A percentile compares a stretch with the other conserved stretches of the same genome.
Conservation (phyloP, 1,140 invertebrate species). For the Coelopa frigida region DNA sequence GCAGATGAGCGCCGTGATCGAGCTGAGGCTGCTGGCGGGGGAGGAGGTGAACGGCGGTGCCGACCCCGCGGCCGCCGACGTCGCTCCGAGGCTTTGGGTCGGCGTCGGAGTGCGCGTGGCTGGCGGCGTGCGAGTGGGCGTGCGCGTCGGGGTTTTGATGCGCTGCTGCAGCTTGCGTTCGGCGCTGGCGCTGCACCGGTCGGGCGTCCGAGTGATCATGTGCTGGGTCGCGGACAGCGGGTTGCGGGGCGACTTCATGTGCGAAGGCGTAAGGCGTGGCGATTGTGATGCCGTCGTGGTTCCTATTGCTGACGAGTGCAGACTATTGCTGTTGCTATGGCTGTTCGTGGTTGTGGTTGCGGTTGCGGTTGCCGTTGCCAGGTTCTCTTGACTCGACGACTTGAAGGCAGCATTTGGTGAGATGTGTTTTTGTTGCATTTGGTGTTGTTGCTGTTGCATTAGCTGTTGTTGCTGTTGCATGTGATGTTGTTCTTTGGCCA, state of each 20-base stretch:
- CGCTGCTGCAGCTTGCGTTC: slow-evolving; percentile 15
- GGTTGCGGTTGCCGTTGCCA: background rate
- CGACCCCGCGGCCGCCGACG: background rate
- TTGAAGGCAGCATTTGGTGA: slow-evolving; percentile 13
- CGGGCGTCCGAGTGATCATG: slow-evolving; percentile 10
- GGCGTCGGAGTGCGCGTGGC: slow-evolving; percentile 19
- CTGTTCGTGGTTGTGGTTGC: background rate
- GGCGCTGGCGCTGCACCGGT: slow-evolving; percentile 11
- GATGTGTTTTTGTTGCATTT: slow-evolving; percentile 15
- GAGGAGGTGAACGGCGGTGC: slow-evolving; percentile 14
- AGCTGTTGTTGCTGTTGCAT: slow-evolving; percentile 8
- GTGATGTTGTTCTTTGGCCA: slow-evolving; percentile 21
- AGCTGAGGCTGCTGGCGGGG: slow-evolving; percentile 26
- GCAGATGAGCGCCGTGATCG: slow-evolving; percentile 25
- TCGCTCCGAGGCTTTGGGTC: background rate
- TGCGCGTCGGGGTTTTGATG: slow-evolving; percentile 18
- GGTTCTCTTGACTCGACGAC: slow-evolving; percentile 9
- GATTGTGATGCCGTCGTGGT: slow-evolving; percentile 14
- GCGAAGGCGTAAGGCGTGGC: slow-evolving; percentile 17
- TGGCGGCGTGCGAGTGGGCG: slow-evolving; percentile 18
- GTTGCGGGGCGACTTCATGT: slow-evolving; percentile 13
- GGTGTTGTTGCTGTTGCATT: slow-evolving; percentile 8
- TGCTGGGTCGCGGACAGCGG: slow-evolving; percentile 4
- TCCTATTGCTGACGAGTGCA: too few relatives aligned
- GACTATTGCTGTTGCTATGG: background rate